phyloP scores from a whole-genome alignment of 2,888 invertebrate genomes.

The Noctua janthe region DNA sequence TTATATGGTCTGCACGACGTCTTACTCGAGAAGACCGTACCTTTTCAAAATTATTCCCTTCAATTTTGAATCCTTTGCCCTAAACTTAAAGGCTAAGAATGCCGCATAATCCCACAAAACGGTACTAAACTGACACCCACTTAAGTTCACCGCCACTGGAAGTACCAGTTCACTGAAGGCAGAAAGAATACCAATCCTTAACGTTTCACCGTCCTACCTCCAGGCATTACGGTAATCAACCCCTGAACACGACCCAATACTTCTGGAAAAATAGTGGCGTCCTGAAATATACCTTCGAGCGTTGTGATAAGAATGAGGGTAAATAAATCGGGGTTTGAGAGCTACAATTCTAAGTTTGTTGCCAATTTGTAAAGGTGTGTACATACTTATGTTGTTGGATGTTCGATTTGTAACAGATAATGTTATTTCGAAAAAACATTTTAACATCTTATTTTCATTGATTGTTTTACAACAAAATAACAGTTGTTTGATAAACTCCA shows the following conservation, averaged over 20 bases:
- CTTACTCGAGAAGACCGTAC: too few species aligned
- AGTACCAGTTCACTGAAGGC: constrained; percentile 35
- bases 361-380: constrained; percentile 40
- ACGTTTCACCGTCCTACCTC: constrained; percentile 77
- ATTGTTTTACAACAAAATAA: not conserved
- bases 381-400: constrained; percentile 36
- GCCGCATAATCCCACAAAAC: constrained; percentile 23
- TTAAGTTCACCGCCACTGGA: constrained; percentile 36
- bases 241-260: constrained; percentile 38
- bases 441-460: not conserved
- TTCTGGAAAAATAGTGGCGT: not conserved
- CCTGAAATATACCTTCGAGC: constrained; percentile 47
- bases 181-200: constrained; percentile 69
- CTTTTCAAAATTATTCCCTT: not conserved
- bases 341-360: constrained; percentile 16
- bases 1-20: too few species aligned
- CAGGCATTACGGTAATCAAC: constrained; percentile 82
- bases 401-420: constrained; percentile 19
- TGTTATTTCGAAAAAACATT: not conserved
- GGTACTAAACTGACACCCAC: constrained; percentile 41
- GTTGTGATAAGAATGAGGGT: constrained; percentile 5
- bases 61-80: not conserved
- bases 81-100: not conserved
- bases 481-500: not conserved
- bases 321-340: not conserved